phyloP scores from a whole-genome alignment of 2,888 invertebrate genomes.

The Drosophila incognita region DNA sequence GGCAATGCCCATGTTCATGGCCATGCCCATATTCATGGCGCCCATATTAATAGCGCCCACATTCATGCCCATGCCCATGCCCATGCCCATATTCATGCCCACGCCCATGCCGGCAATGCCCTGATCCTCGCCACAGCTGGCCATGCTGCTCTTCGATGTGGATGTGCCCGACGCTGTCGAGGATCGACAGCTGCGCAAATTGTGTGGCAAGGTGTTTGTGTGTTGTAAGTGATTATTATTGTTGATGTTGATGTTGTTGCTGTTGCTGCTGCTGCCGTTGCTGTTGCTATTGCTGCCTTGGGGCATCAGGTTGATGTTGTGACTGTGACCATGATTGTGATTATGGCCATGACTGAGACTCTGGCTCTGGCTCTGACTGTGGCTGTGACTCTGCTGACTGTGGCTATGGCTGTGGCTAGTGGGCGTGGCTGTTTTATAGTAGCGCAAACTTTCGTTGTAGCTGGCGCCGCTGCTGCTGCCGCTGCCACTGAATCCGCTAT shows the following conservation, averaged over 20 bases:
- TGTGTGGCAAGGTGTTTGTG: constrained; percentile 81
- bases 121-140: constrained; percentile 84
- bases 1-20: constrained; percentile 12
- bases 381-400: constrained; percentile 42
- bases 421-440: constrained; percentile 84
- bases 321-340: constrained; percentile 5
- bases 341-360: constrained; percentile 2
- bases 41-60: constrained; percentile 58
- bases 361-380: constrained; percentile 23
- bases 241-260: constrained; percentile 30
- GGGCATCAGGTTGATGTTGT: constrained; percentile 33
- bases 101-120: constrained; percentile 81
- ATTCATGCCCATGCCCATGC: constrained; percentile 10
- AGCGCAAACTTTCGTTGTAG: constrained; percentile 90
- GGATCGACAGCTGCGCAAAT: constrained; percentile 84
- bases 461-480: constrained; percentile 93
- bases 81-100: constrained; percentile 30
- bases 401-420: constrained; percentile 62
- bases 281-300: constrained; percentile 25
- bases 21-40: constrained; percentile 32
- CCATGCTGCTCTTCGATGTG: constrained; percentile 85
- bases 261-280: constrained; percentile 16
- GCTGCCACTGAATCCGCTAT: constrained; percentile 90
- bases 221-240: constrained; percentile 54
- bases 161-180: constrained; percentile 84